Percentiles rank a stretch among this genome's conserved stretches.
Conservation (phyloP, 2,113 vertebrate genomes). For the Excalfactoria chinensis region DNA sequence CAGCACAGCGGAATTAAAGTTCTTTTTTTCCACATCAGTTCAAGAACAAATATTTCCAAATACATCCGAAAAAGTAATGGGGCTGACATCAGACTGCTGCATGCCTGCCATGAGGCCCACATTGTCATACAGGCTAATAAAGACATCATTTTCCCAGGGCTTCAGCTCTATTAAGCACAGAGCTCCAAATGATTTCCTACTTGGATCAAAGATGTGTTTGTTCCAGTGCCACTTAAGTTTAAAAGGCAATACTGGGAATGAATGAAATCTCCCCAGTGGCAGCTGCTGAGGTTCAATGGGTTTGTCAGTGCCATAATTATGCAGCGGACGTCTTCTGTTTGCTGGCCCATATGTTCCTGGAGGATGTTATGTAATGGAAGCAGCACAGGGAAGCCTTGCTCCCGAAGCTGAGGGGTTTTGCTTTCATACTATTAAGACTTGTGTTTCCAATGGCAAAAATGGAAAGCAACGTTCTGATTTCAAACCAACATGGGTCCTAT, state of each 20-base stretch:
- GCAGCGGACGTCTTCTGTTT: background rate
- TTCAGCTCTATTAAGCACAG: slow-evolving; percentile 57
- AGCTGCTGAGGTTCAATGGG: slow-evolving; percentile 62
- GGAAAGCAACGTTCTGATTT: background rate
- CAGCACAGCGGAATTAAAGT: background rate
- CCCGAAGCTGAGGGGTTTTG: background rate
- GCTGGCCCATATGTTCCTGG: slow-evolving; percentile 30
- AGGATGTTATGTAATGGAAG: slow-evolving; percentile 16
- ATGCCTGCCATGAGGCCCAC: background rate
- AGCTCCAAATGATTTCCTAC: slow-evolving; percentile 65
- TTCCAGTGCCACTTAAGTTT: slow-evolving; percentile 69
- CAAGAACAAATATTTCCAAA: background rate
- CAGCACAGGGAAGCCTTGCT: background rate
- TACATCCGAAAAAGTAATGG: background rate
- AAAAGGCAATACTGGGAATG: slow-evolving; percentile 65
- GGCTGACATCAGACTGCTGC: background rate
- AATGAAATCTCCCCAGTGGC: slow-evolving; percentile 58
- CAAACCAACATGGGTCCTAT: background rate
- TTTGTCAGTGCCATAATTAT: slow-evolving; percentile 51
- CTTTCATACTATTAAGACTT: background rate
- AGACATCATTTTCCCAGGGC: slow-evolving; percentile 60
- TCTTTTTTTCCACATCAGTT: background rate
- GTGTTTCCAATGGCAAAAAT: background rate
- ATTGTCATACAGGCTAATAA: slow-evolving; percentile 28
- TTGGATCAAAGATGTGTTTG: slow-evolving; percentile 72